phyloP scores from a whole-genome alignment of 1,140 invertebrate species.

The Danaus plexippus region DNA sequence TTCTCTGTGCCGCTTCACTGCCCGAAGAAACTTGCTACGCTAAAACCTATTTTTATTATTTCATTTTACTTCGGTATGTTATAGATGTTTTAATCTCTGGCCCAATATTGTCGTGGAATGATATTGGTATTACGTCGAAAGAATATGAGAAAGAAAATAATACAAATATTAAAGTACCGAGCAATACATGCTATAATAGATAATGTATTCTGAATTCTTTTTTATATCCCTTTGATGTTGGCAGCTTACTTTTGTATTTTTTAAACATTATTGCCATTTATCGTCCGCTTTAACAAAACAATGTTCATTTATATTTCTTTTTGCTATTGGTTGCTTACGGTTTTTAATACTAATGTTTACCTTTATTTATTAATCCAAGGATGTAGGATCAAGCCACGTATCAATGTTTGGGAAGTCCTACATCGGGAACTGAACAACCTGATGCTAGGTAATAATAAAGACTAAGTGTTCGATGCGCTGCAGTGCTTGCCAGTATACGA shows the following conservation, averaged over 20 bases:
- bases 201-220: too few species aligned
- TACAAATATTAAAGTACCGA: background rate
- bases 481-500: too few species aligned
- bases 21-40: constrained; percentile 63
- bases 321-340: background rate
- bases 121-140: constrained; percentile 19
- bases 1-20: constrained; percentile 61
- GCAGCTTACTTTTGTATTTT: too few species aligned
- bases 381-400: too few species aligned
- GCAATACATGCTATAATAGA: too few species aligned
- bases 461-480: too few species aligned
- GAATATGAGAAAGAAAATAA: constrained; percentile 10
- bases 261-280: background rate
- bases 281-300: background rate
- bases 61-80: constrained; percentile 50
- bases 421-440: too few species aligned
- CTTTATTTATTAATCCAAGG: too few species aligned
- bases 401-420: too few species aligned
- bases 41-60: constrained; percentile 69
- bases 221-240: too few species aligned
- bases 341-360: too few species aligned
- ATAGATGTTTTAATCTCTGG: constrained; percentile 56
- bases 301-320: background rate
- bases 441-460: too few species aligned
- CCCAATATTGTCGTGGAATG: constrained; percentile 32